Evolutionary conservation across 2,113 vertebrate species (phyloP).

Genomic region (Rhea americana): DNA sequence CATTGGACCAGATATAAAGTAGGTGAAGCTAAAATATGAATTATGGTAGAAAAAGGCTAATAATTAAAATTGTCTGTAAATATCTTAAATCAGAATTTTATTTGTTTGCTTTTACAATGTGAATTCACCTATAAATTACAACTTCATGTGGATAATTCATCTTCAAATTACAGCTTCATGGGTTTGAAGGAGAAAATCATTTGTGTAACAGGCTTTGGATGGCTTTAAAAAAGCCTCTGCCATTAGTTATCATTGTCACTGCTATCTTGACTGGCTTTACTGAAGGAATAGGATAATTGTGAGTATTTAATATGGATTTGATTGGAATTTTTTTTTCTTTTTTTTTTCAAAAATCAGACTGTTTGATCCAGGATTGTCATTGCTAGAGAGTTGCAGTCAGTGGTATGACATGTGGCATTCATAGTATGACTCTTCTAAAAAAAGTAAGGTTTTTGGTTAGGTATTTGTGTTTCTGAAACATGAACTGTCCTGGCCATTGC

Average conservation of each 20-base stretch:
- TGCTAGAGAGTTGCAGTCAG: neutral
- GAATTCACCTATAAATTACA: neutral
- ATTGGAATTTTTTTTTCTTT: neutral
- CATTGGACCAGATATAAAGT: constrained; percentile 92
- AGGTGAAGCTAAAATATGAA: constrained; percentile 42
- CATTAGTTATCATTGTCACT: neutral
- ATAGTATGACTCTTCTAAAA: neutral
- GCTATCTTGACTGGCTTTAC: neutral
- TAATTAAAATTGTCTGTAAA: neutral
- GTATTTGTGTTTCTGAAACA: neutral
- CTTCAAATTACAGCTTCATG: neutral
- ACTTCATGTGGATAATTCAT: neutral
- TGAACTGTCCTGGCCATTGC: neutral
- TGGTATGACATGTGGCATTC: neutral
- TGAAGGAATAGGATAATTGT: neutral
- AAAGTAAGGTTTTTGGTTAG: neutral
- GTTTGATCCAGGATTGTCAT: neutral
- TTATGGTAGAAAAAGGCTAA: neutral
- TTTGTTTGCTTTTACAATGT: neutral
- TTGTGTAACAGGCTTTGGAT: neutral
- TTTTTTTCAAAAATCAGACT: neutral
- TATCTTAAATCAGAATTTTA: neutral
- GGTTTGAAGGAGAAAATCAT: neutral
- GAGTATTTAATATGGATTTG: neutral
- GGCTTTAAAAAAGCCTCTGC: neutral